Base-by-base conservation (phyloP, 2,113 vertebrate genomes). In the Nerophis ophidion region DNA sequence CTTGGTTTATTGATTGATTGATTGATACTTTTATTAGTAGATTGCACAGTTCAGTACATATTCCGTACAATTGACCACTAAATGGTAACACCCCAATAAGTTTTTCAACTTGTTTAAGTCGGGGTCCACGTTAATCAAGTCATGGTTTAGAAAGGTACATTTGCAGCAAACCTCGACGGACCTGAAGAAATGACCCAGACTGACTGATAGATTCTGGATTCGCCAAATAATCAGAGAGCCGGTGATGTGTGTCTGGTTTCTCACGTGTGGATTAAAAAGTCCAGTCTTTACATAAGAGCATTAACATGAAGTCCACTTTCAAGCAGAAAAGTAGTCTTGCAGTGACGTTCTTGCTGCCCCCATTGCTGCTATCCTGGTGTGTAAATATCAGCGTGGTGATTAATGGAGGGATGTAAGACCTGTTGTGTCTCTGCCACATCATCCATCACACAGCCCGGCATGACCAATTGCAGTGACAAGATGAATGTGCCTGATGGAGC, bases 311-410 rank as follows among this genome's bases (percentile, higher is more conserved):
- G 57, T 71, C 55, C 51, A 72, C 57, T 60, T 35, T 48, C 34
- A 35, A 16, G 15, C 64, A 63, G 46, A 60, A 55, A 34, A 63
- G 19, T 13, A 14, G 14, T 67, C 52, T 63, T 55, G 36, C 16
- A 6, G 53, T 54, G 66, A 74, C 59, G 33, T 33, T 75, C 42
- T 53, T 58, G 52, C 60, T 71, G 55, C 14, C 38, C 55, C 49
- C 49, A 55, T 47, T 46, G 47, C 48, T 13, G 63, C 63, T 71
- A 60, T 49, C 62, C 63, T 74, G 64, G 61, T 72, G 81, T 74
- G 68, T 79, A 77, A 83, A 84, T 80, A 87, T 60, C 83, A 76
- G 64, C 33, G 38, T 63, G 46, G 65, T 82, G 81, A 84, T 82
- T 77, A 76, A 87, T 86, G 70, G 48, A 63, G 13, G 65, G 65